A percentile compares a stretch with the other conserved stretches of the same genome.
phyloP scores from a whole-genome alignment of 92 coral and sea anemone genomes.

The Phenganax subtilis region DNA sequence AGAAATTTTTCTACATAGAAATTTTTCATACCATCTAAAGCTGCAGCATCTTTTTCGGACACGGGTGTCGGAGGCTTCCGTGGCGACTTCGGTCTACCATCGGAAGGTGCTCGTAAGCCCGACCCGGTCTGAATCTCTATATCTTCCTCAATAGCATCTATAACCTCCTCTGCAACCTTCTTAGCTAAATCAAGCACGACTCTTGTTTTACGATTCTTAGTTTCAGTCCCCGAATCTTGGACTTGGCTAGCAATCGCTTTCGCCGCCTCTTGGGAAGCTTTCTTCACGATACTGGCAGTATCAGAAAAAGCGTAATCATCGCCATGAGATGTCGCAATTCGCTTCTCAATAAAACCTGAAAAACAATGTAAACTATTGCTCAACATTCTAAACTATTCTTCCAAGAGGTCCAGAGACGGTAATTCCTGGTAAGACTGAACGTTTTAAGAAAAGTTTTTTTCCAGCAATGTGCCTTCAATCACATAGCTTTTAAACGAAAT shows the following conservation, averaged over 20 bases:
- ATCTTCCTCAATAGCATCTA: conserved; percentile 13
- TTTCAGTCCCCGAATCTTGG: conserved; percentile 11
- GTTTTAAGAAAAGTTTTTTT: too few relatives aligned
- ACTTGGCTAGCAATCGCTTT: conserved; percentile 15
- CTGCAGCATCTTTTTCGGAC: neutral
- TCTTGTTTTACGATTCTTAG: conserved; percentile 1
- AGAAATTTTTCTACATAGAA: neutral
- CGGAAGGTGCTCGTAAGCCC: conserved; percentile 23
- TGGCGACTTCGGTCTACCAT: conserved; percentile 10
- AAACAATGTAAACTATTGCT: too few relatives aligned
- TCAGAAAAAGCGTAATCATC: conserved; percentile 33
- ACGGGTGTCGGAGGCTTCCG: conserved; percentile 32
- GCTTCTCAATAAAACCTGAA: conserved; percentile 21
- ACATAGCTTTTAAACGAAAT: too few relatives aligned
- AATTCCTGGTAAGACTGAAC: too few relatives aligned
- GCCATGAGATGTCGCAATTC: conserved; percentile 6
- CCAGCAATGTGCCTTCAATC: too few relatives aligned
- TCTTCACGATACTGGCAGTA: conserved; percentile 25
- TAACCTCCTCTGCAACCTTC: conserved; percentile 18
- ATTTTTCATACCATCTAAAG: conserved; percentile 15
- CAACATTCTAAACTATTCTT: too few relatives aligned
- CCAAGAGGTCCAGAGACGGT: too few relatives aligned
- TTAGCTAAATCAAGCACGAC: conserved; percentile 22
- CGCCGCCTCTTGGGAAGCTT: conserved; percentile 32
- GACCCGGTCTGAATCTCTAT: conserved; percentile 29